Conservation (phyloP, 2,888 invertebrate genomes). For the Alviniconcha strummeri region DNA sequence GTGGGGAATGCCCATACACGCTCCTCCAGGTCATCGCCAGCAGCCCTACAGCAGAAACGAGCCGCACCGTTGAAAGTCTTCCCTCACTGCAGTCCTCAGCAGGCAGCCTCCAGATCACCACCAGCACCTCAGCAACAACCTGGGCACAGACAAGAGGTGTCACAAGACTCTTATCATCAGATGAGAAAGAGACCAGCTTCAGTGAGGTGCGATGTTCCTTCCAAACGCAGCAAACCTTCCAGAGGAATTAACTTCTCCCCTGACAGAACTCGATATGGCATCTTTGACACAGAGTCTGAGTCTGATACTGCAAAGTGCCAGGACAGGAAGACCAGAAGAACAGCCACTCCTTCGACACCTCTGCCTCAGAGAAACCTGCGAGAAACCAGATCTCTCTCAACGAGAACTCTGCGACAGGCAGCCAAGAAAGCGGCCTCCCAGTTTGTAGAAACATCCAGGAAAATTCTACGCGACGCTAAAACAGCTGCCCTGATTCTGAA, state of each 20-base stretch:
- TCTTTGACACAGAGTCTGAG: constrained; percentile 24
- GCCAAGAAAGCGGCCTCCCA: constrained; percentile 19
- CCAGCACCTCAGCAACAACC: not conserved
- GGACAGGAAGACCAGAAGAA: not conserved
- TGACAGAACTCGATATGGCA: not conserved
- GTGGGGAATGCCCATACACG: not conserved
- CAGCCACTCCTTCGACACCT: not conserved
- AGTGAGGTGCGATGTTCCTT: not conserved
- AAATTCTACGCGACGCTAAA: constrained; percentile 26
- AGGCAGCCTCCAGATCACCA: not conserved
- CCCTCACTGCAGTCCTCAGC: not conserved
- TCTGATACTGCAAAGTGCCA: not conserved
- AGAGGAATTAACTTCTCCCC: not conserved
- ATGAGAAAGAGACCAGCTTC: constrained; percentile 21
- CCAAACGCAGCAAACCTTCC: constrained; percentile 2
- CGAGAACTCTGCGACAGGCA: constrained; percentile 13
- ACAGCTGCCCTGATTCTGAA: constrained; percentile 17
- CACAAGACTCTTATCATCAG: not conserved
- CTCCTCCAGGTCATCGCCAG: not conserved
- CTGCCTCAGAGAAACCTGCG: not conserved
- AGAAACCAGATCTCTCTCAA: not conserved
- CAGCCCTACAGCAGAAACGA: not conserved
- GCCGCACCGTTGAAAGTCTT: not conserved
- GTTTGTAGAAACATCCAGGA: constrained; percentile 26
- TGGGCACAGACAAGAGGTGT: not conserved